These are phyloP conservation scores for Rhodinocichla rosea DNA, from an alignment of 2,113 vertebrate species.

Conservation along the genomic window DNA sequence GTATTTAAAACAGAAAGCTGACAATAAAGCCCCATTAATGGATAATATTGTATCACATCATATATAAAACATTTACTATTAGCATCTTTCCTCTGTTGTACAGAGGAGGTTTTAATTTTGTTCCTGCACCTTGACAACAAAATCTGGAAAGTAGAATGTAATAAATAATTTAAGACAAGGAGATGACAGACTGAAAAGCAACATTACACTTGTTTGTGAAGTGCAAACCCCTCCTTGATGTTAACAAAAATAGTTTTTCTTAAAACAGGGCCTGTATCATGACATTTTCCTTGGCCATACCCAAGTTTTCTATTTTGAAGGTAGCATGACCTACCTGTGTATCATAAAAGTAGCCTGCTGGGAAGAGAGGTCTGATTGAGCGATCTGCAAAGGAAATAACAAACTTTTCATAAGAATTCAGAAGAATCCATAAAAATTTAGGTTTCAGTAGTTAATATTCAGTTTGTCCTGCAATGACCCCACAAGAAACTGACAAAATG, in stretches of 20 bases:
- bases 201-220: neutral
- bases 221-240: neutral
- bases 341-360: conserved; percentile 94
- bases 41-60: rapidly evolving
- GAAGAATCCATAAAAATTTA: neutral
- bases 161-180: neutral
- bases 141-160: neutral
- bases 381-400: conserved; percentile 78
- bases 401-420: neutral
- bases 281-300: neutral
- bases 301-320: neutral
- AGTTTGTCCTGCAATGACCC: neutral
- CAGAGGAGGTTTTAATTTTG: neutral
- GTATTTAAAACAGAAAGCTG: neutral
- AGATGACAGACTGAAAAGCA: neutral
- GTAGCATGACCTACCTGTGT: conserved; percentile 82
- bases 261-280: rapidly evolving
- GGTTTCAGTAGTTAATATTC: neutral
- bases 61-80: neutral
- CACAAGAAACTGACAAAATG: neutral
- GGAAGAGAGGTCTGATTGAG: conserved; percentile 92
- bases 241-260: neutral
- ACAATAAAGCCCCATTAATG: neutral
- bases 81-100: neutral
- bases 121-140: neutral